Evolutionary conservation across 2,797 vertebrate genomes (phyloP), one percentile per base, ranked within the genome.

Genomic region (Artibeus lituratus): DNA sequence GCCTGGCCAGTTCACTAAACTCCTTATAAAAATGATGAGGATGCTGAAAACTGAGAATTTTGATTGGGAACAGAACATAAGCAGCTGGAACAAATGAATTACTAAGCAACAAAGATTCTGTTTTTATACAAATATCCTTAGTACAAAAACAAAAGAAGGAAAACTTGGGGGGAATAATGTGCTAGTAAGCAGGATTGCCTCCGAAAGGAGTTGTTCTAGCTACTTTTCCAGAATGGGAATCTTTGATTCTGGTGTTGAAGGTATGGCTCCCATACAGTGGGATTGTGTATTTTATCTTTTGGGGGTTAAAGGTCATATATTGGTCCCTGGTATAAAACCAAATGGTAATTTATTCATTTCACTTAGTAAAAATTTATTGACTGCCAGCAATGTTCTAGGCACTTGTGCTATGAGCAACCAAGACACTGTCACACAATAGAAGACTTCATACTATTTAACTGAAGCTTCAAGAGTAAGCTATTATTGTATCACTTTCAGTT

Each of bases 71-170:
- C 93, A 94, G 94, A 95, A 70, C 87, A 83, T 37, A 80, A 78
- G 85, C 96, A 97, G 97, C 97, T 97, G 97, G 97, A 96, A 77
- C 93, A 90, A 94, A 97, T 97, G 94, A 96, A 97, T 97, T 97
- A 97, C 96, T 94, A 97, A 96, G 97, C 97, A 97, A 97, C 97
- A 97, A 94, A 90, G 89, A 96, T 96, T 90, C 87, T 97, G 96
- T 97, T 97, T 97, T 98, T 96, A 96, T 96, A 97, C 97, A 97
- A 96, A 96, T 96, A 87, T 83, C 87, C 70, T 77, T 22, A 86
- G 95, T 90, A 55, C 91, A 83, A 87, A 97, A 97, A 97, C 96
- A 97, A 96, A 97, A 95, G 97, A 91, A 94, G 53, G 69, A 90
- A 96, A 97, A 96, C 91, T 55, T 65, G 70, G 49, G 21, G 67